Percentiles rank a stretch among this genome's conserved stretches.
phyloP scores from a whole-genome alignment of 2,113 vertebrate species.

The Paratilapia polleni region DNA sequence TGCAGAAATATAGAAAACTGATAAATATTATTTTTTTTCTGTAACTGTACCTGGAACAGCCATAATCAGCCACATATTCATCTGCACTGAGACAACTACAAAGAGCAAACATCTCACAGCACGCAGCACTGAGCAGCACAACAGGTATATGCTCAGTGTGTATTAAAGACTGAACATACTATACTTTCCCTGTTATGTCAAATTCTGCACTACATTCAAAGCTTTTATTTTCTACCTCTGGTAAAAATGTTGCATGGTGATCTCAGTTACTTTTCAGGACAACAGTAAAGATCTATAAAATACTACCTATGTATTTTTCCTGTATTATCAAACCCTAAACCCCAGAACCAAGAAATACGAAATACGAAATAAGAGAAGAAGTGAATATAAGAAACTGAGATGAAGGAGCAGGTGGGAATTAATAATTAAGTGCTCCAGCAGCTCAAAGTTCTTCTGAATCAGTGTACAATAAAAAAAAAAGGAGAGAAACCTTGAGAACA shows the following conservation, averaged over 20 bases:
- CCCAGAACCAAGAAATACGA: background rate
- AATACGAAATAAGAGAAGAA: background rate
- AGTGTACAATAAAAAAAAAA: background rate
- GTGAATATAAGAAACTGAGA: background rate
- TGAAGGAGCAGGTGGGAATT: background rate
- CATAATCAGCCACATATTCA: constrained; percentile 7
- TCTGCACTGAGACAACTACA: background rate
- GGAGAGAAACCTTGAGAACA: background rate
- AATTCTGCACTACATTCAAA: background rate
- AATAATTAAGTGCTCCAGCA: background rate
- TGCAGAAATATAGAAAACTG: background rate
- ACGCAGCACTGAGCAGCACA: background rate
- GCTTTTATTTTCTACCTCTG: too few relatives aligned
- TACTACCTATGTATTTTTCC: background rate
- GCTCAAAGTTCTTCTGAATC: background rate
- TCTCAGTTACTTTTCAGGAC: background rate
- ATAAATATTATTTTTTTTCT: background rate
- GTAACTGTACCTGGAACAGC: background rate
- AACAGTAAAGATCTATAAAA: background rate
- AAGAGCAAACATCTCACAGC: background rate
- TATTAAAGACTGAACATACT: background rate
- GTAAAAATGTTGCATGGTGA: background rate
- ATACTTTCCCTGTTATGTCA: background rate
- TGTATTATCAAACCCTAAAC: background rate
- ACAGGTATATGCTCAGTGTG: background rate